Percentiles rank a stretch among this genome's conserved stretches.
phyloP scores from a whole-genome alignment of 2,113 vertebrate species.

The Stigmatopora argus region DNA sequence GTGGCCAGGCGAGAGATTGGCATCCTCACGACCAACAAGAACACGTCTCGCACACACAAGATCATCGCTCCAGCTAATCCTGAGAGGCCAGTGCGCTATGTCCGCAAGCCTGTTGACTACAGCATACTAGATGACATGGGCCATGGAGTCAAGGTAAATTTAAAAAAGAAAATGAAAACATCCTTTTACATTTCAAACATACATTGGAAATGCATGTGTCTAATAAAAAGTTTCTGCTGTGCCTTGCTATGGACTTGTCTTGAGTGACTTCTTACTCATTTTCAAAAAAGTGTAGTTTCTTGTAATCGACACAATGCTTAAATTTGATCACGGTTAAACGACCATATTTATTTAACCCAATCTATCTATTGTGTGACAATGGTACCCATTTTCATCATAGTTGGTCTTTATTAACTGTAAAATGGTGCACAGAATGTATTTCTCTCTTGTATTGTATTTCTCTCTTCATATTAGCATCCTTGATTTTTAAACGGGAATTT shows the following conservation, averaged over 20 bases:
- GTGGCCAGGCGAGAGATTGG: conserved; percentile 98
- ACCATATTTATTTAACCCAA: neutral
- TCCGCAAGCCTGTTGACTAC: conserved; percentile 97
- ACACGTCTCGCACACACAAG: conserved; percentile 98
- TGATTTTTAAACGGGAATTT: neutral
- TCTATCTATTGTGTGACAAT: neutral
- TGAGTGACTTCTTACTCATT: neutral
- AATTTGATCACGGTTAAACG: neutral
- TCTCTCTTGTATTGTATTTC: too few relatives aligned
- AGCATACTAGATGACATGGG: conserved; percentile 97
- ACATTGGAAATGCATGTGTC: neutral
- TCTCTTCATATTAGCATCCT: neutral
- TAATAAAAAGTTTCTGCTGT: neutral
- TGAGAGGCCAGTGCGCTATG: conserved; percentile 97
- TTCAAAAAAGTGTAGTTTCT: neutral
- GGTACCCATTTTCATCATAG: too few relatives aligned
- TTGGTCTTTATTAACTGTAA: too few relatives aligned
- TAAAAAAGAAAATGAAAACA: neutral
- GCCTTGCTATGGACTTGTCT: neutral
- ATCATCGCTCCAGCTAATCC: conserved; percentile 98
- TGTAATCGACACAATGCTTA: neutral
- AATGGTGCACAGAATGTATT: too few relatives aligned
- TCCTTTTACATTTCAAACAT: neutral
- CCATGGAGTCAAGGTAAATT: conserved; percentile 92
- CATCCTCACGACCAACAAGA: conserved; percentile 99